Conservation (phyloP, 2,797 vertebrate species). For the Pyrocephalus nanus region DNA sequence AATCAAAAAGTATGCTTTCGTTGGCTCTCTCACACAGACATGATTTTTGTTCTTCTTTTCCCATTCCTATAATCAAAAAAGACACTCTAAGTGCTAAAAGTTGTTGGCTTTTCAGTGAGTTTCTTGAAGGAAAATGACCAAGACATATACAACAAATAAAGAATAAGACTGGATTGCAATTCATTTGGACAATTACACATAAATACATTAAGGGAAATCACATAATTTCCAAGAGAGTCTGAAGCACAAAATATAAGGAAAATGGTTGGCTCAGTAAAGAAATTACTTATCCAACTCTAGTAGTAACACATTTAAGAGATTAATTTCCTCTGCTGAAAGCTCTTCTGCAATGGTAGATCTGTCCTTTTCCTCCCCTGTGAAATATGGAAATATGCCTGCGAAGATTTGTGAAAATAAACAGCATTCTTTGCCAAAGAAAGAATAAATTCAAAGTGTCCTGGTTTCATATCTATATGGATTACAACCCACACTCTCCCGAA, state of each 20-base stretch:
- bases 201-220: background rate
- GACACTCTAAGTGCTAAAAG: background rate
- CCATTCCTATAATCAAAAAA: background rate
- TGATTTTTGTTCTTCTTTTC: background rate
- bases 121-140: background rate
- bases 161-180: background rate
- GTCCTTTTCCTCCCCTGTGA: slow-evolving; percentile 35
- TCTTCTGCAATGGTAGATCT: slow-evolving; percentile 19
- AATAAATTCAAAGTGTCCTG: background rate
- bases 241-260: background rate
- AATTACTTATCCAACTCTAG: slow-evolving; percentile 1
- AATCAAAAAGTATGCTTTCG: background rate
- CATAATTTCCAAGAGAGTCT: background rate
- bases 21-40: background rate
- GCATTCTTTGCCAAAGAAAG: slow-evolving; percentile 29
- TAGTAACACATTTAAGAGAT: slow-evolving; percentile 56
- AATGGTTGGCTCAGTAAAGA: slow-evolving; percentile 2
- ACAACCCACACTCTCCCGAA: slow-evolving; percentile 6
- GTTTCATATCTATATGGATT: slow-evolving; percentile 7
- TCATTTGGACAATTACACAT: background rate
- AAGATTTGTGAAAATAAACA: slow-evolving; percentile 59
- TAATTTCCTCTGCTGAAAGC: slow-evolving; percentile 46
- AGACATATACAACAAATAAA: background rate
- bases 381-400: slow-evolving; percentile 34
- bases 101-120: background rate